phyloP scores from a whole-genome alignment of 2,888 invertebrate genomes.

The Cephus sareptanus region DNA sequence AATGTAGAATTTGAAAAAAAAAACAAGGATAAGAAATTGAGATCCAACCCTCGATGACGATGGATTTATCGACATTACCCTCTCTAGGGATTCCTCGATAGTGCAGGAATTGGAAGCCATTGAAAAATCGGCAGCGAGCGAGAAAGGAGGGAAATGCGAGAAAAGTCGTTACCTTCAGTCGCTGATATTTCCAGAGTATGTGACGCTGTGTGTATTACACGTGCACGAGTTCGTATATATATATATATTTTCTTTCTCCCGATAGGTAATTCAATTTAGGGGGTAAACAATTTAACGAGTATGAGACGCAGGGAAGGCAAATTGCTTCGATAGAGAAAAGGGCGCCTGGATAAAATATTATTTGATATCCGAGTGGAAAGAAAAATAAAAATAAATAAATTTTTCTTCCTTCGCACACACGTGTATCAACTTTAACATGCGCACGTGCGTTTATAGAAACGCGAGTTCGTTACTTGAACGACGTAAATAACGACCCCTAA shows the following conservation, averaged over 20 bases:
- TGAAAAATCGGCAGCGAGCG: background rate
- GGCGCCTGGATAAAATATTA: slow-evolving; percentile 2
- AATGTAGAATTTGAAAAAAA: background rate
- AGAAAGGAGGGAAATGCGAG: background rate
- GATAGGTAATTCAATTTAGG: slow-evolving; percentile 12
- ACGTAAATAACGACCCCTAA: background rate
- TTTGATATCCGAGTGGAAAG: slow-evolving; percentile 3
- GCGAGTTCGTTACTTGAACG: background rate
- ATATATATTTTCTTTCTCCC: background rate
- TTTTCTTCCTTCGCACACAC: background rate
- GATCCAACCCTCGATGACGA: background rate
- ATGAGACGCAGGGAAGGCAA: slow-evolving; percentile 10
- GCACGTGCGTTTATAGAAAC: background rate
- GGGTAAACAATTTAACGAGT: slow-evolving; percentile 11
- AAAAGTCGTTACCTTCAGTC: slow-evolving; percentile 1
- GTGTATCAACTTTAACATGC: background rate
- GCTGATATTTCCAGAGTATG: background rate
- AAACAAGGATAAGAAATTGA: background rate
- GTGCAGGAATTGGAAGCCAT: background rate
- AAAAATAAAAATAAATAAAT: background rate
- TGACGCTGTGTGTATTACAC: background rate
- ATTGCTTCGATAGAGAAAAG: slow-evolving; percentile 11
- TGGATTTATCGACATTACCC: background rate
- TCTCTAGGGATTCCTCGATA: background rate
- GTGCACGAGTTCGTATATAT: background rate